A percentile compares a stretch with the other conserved stretches of the same genome.
These are phyloP conservation scores for Amia ocellicauda DNA, from an alignment of 2,113 vertebrate species.

Conservation along the genomic window DNA sequence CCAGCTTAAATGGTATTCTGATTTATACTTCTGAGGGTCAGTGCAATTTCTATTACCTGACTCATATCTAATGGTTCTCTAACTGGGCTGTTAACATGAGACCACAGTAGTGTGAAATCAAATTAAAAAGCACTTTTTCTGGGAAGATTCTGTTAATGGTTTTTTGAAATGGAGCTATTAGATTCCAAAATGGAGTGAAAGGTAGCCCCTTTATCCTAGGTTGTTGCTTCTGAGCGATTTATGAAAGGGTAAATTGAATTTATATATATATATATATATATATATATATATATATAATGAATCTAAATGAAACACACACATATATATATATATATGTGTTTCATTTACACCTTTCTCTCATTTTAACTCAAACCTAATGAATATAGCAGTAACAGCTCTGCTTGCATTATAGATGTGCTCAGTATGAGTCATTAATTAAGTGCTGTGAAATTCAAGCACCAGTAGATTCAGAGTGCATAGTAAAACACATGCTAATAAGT, in stretches of 20 bases:
- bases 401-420: background rate
- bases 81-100: background rate
- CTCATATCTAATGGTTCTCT: slow-evolving; percentile 5
- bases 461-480: background rate
- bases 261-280: background rate
- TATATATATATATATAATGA: background rate
- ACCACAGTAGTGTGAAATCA: background rate
- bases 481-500: background rate
- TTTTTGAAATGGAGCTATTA: background rate
- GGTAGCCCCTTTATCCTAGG: background rate
- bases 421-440: background rate
- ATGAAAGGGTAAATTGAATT: no score
- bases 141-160: background rate
- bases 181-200: background rate
- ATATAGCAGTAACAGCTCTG: background rate
- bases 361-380: background rate
- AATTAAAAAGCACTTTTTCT: background rate
- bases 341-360: background rate
- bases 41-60: background rate
- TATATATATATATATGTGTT: background rate
- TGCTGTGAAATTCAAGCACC: background rate
- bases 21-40: background rate
- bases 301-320: background rate
- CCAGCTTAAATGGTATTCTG: background rate
- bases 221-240: background rate